Percentiles rank a stretch among this genome's conserved stretches.
Evolutionary conservation across 2,113 vertebrate genomes (phyloP).

Genomic region (Vulpes ferrilata): DNA sequence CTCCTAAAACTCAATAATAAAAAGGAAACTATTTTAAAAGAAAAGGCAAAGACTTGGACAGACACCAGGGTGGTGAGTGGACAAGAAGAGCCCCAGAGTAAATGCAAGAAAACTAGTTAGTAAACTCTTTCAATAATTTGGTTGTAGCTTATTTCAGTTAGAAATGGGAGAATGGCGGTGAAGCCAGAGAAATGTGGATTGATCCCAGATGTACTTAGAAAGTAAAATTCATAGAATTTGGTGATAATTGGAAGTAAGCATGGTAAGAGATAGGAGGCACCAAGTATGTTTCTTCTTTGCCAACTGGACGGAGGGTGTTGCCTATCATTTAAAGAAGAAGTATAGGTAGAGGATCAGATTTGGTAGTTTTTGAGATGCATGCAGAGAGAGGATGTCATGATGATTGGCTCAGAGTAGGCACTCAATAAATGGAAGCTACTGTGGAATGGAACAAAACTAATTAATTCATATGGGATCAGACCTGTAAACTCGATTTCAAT

Average conservation of each 20-base stretch:
- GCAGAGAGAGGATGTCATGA: not conserved
- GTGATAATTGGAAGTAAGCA: not conserved
- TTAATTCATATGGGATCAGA: not conserved
- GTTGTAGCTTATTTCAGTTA: not conserved
- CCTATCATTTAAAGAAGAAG: not conserved
- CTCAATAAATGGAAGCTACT: not conserved
- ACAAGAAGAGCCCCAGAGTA: not conserved
- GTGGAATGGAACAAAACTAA: not conserved
- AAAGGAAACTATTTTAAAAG: not conserved
- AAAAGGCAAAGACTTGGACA: constrained; percentile 4
- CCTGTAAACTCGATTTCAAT: not conserved
- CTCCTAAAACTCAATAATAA: constrained; percentile 18
- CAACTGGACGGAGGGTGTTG: not conserved
- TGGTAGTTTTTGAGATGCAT: not conserved
- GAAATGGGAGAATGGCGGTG: not conserved
- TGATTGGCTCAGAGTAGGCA: not conserved
- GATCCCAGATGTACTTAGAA: not conserved
- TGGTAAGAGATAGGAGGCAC: not conserved
- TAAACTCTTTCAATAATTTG: not conserved
- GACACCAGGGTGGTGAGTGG: not conserved
- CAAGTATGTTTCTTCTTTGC: not conserved
- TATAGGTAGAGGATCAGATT: not conserved
- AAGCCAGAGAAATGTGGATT: not conserved
- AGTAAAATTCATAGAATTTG: not conserved
- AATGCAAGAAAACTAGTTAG: not conserved